phyloP scores from a whole-genome alignment of 2,113 vertebrate species.

The Chionomys nivalis region DNA sequence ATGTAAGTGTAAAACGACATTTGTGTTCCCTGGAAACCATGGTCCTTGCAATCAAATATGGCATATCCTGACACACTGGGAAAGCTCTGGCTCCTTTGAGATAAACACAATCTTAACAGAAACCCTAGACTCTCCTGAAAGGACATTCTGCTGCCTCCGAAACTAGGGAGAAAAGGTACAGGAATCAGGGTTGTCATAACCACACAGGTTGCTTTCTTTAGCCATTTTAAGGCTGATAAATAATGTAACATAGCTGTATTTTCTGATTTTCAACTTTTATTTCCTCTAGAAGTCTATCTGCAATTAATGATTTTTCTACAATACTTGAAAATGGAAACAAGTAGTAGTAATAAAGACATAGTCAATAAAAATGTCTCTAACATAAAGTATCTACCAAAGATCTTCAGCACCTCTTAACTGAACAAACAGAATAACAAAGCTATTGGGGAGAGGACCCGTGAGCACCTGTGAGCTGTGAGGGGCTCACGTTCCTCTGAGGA shows the following conservation, averaged over 20 bases:
- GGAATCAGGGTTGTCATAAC: neutral
- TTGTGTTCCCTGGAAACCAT: slow-evolving; percentile 35
- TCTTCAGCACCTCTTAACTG: neutral
- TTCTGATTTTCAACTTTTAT: slow-evolving; percentile 50
- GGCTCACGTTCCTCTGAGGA: slow-evolving; percentile 45
- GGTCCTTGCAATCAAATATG: neutral
- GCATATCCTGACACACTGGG: neutral
- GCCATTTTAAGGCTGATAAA: slow-evolving; percentile 21
- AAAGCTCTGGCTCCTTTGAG: slow-evolving; percentile 31
- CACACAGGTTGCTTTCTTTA: slow-evolving; percentile 17
- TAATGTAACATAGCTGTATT: neutral
- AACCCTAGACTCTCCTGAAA: slow-evolving; percentile 50
- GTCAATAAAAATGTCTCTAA: neutral
- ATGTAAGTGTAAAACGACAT: neutral
- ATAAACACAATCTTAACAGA: slow-evolving; percentile 22
- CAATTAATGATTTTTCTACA: slow-evolving; percentile 52
- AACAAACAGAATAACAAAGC: neutral
- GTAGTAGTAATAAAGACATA: neutral
- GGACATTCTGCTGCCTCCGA: neutral
- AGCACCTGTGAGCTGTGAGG: neutral
- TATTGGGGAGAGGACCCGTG: neutral
- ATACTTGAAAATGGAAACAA: slow-evolving; percentile 6
- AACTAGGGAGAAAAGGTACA: neutral
- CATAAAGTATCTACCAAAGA: neutral
- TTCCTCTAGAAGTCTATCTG: neutral